These are phyloP conservation scores for Nemotelus nigrinus DNA, from an alignment of 2,888 invertebrate species.

Conservation along the genomic window DNA sequence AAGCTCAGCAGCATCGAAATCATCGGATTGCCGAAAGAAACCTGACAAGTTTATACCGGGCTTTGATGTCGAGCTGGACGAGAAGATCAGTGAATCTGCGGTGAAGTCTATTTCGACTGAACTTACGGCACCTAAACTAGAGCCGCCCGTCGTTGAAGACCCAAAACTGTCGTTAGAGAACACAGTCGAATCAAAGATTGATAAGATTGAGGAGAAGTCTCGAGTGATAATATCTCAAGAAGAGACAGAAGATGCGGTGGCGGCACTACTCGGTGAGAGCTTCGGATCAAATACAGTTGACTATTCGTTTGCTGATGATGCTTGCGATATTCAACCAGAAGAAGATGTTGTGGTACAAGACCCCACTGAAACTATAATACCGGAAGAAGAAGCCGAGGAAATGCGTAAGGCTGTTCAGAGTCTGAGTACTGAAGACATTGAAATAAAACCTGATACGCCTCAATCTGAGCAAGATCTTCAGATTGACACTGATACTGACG, in stretches of 20 bases:
- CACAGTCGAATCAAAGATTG: conserved; percentile 64
- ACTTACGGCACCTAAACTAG: conserved; percentile 63
- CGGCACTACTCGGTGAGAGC: conserved; percentile 86
- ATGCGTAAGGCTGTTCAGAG: conserved; percentile 86
- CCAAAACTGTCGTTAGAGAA: conserved; percentile 63
- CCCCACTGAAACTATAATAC: conserved; percentile 64
- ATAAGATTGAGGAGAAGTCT: conserved; percentile 78
- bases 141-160: conserved; percentile 61
- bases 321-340: conserved; percentile 54
- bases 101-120: conserved; percentile 80
- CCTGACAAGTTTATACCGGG: conserved; percentile 74
- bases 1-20: conserved; percentile 57
- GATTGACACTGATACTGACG: conserved; percentile 88
- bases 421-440: conserved; percentile 75
- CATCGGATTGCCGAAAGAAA: conserved; percentile 63
- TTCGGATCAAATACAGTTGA: conserved; percentile 74
- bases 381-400: conserved; percentile 82
- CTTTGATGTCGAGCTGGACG: conserved; percentile 75
- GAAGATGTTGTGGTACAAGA: conserved; percentile 67
- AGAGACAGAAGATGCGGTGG: conserved; percentile 92
- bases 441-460: conserved; percentile 84
- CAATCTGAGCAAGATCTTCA: conserved; percentile 85
- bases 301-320: conserved; percentile 66
- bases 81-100: conserved; percentile 80
- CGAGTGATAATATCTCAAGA: conserved; percentile 88